A percentile compares a stretch with the other conserved stretches of the same genome.
Conservation (phyloP, 1,140 invertebrate genomes). For the Papilio polytes region DNA sequence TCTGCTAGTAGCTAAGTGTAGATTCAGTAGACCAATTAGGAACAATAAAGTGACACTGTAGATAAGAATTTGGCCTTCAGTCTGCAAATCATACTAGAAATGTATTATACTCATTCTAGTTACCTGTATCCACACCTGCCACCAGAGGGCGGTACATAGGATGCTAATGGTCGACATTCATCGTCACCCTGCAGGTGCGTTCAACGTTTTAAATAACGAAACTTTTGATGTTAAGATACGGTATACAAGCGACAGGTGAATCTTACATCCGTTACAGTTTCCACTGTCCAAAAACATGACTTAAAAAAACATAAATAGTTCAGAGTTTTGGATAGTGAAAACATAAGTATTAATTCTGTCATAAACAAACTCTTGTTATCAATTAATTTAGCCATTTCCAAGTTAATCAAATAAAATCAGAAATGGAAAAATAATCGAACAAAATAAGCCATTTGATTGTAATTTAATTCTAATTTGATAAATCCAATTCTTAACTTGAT, state of each 20-base stretch:
- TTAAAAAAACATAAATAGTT: no score
- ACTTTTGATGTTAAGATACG: background rate
- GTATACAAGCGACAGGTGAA: background rate
- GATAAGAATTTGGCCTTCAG: no score
- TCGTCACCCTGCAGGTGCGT: background rate
- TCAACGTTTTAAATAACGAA: background rate
- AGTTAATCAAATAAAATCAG: background rate
- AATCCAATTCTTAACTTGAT: background rate
- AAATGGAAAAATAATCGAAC: background rate
- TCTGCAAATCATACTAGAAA: no score
- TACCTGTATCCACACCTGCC: background rate
- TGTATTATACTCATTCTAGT: background rate
- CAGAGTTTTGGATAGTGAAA: no score
- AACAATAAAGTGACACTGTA: no score
- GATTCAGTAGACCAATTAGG: no score
- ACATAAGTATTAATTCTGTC: no score
- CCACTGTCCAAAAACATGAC: background rate
- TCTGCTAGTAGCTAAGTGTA: no score
- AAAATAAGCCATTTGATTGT: background rate
- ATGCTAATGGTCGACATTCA: background rate
- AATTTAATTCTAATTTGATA: background rate
- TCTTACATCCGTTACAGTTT: background rate
- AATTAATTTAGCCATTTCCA: background rate
- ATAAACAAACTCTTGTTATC: background rate
- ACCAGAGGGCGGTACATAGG: background rate